Conservation (phyloP, 64 coral and sea anemone species). For the Catalaphyllia jardinei region DNA sequence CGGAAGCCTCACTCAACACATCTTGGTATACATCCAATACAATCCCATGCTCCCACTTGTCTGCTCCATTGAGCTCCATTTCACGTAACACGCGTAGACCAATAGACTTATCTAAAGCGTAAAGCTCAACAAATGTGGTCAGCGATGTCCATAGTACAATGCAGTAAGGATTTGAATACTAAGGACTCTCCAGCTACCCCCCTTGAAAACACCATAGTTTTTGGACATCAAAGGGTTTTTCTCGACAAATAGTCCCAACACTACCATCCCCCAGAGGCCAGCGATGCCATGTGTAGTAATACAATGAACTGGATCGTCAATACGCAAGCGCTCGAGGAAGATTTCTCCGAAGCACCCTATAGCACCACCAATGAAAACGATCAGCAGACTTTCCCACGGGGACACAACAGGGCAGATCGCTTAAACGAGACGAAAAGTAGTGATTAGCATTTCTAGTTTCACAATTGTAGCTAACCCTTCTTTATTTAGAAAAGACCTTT, state of each 20-base stretch:
- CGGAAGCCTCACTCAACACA: not conserved
- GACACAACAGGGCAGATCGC: conserved; percentile 75
- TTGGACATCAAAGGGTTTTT: conserved; percentile 58
- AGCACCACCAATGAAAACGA: conserved; percentile 58
- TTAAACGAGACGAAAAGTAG: conserved; percentile 1
- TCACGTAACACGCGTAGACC: conserved; percentile 30
- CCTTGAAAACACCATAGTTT: conserved; percentile 42
- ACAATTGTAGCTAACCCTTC: no score
- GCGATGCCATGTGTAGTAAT: conserved; percentile 70
- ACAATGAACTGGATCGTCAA: conserved; percentile 81
- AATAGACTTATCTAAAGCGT: not conserved
- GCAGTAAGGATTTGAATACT: conserved; percentile 32
- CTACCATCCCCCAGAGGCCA: conserved; percentile 70
- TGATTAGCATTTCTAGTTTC: no score
- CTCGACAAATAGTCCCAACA: conserved; percentile 71
- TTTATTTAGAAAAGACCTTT: no score
- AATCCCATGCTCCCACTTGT: conserved; percentile 63
- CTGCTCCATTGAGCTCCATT: conserved; percentile 58
- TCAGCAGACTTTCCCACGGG: conserved; percentile 81
- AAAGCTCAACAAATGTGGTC: conserved; percentile 14
- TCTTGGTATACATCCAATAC: not conserved
- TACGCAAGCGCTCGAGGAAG: conserved; percentile 47
- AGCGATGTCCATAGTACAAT: conserved; percentile 8
- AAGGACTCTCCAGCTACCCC: conserved; percentile 47
- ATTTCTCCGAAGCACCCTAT: conserved; percentile 63